Base-by-base conservation (phyloP, 1,140 invertebrate genomes). In the Telenomus remus region DNA sequence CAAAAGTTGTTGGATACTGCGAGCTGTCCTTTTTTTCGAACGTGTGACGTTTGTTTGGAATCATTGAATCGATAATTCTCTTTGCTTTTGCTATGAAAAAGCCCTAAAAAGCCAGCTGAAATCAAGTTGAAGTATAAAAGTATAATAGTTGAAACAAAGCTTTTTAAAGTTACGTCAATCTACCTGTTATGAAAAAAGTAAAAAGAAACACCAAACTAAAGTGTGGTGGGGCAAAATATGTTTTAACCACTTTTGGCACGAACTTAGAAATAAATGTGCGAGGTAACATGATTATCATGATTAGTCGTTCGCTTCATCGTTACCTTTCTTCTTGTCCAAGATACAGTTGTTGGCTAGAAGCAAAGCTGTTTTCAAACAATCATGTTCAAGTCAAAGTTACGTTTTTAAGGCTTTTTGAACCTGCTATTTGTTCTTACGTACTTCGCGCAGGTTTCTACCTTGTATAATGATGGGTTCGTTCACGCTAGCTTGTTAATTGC, bases 321-420 rank as follows among this genome's bases (percentile, higher is more conserved):
- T 88, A 88, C 86, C 85, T 88, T 88, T 79, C 84, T 86, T 84
- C 82, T 87, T 73, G 80, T 86, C 86, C 85, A 86, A 84, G 83
- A 81, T 76, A 84, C 78, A 81, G 80, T 83, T 81, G 84, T 85
- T 74, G 84, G 86, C 86, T 88, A 85, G 72, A 88, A 88, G 85
- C 84, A 87, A 84, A 86, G 83, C 84, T 82, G 85, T 82, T 85
- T 78, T 85, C 82, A 86, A 83, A 86, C 79, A 81, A 81, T 87
- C 85, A 86, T 82, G 73, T 86, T 81, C 68, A 71, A 79, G 63
- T 79, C 72, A 76, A 50, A 55, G 65, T 19, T 75, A 65, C 60
- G 65, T 70, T 79, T 60, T 61, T 64, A 59, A 34, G 56, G 50
- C 73, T 72, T 75, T 65, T 57, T 65, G 68, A 64, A 50, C 59